phyloP scores from a whole-genome alignment of 1,140 invertebrate genomes.

The Cyclina sinensis region DNA sequence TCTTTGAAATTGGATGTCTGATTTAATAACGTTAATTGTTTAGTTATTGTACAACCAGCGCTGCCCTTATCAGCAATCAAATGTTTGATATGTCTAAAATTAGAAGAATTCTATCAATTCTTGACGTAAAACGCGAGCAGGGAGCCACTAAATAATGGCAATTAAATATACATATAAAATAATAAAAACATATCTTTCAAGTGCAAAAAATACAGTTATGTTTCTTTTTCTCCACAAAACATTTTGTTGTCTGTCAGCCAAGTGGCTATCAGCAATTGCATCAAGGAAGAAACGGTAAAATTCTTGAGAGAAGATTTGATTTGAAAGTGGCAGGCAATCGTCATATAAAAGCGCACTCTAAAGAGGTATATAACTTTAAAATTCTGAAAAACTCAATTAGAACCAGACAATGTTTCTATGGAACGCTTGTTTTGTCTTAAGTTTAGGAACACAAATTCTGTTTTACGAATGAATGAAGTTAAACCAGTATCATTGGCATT shows the following conservation, averaged over 20 bases:
- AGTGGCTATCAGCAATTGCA: conserved; percentile 16
- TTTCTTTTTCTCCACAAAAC: conserved; percentile 7
- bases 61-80: conserved; percentile 52
- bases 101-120: conserved; percentile 50
- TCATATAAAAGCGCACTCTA: background rate
- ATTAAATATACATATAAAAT: conserved; percentile 63
- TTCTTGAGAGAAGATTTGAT: background rate
- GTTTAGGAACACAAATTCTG: too few species aligned
- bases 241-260: background rate
- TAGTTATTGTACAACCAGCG: conserved; percentile 47
- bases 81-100: conserved; percentile 64
- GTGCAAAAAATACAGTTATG: conserved; percentile 29
- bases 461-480: too few species aligned
- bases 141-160: conserved; percentile 65
- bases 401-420: too few species aligned
- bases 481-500: too few species aligned
- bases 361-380: too few species aligned
- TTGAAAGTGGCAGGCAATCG: background rate
- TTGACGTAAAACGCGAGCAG: conserved; percentile 57
- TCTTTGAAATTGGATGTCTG: conserved; percentile 62
- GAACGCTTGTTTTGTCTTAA: too few species aligned
- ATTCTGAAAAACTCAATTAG: too few species aligned
- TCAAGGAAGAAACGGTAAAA: conserved; percentile 14
- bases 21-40: conserved; percentile 70
- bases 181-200: conserved; percentile 46